Percentiles rank a stretch among this genome's conserved stretches.
phyloP scores from a whole-genome alignment of 2,888 invertebrate species.

The Limnephilus marmoratus region DNA sequence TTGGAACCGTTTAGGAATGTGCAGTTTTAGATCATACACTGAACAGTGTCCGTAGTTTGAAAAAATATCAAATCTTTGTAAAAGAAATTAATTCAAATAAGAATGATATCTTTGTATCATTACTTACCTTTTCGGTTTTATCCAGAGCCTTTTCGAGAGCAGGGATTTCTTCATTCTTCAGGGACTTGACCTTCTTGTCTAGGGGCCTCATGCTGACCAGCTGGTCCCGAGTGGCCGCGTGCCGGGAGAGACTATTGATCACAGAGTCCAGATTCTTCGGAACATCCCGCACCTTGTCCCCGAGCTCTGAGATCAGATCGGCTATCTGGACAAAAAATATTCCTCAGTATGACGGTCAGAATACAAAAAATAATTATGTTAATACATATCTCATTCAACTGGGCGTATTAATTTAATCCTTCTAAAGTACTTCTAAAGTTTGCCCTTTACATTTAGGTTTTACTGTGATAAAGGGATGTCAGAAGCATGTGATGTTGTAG shows the following conservation, averaged over 20 bases:
- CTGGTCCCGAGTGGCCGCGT: conserved; percentile 82
- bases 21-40: too few species aligned
- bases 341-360: conserved; percentile 46
- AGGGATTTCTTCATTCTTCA: conserved; percentile 83
- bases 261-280: conserved; percentile 81
- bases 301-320: conserved; percentile 80
- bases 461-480: too few species aligned
- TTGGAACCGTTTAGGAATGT: too few species aligned
- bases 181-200: conserved; percentile 79
- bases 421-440: too few species aligned
- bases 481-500: too few species aligned
- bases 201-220: conserved; percentile 83
- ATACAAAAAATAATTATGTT: conserved; percentile 48
- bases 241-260: conserved; percentile 79
- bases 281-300: conserved; percentile 82
- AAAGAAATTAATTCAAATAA: too few species aligned
- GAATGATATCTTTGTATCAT: not conserved
- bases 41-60: too few species aligned
- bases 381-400: not conserved
- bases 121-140: conserved; percentile 73
- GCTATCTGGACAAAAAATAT: conserved; percentile 71
- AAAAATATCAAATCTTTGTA: too few species aligned
- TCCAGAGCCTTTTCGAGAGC: conserved; percentile 77
- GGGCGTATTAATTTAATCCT: not conserved
- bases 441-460: too few species aligned